Base-by-base conservation (phyloP, 2,888 invertebrate genomes). In the Lingula anatina region DNA sequence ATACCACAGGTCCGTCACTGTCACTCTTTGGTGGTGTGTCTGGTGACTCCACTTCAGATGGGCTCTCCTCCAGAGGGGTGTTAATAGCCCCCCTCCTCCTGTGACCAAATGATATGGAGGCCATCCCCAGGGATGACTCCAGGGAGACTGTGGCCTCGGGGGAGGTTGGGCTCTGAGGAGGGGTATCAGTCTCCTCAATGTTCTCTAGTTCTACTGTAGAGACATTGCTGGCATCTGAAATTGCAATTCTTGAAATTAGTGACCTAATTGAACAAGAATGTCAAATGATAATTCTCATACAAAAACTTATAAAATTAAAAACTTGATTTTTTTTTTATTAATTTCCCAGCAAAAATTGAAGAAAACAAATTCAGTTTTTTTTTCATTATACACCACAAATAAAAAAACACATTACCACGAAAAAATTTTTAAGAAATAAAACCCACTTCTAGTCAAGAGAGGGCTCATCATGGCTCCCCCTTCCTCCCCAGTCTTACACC, bases 401-500 rank as follows among this genome's bases (percentile, higher is more conserved):
- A n/a, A n/a, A n/a, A n/a, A n/a, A n/a, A n/a, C n/a, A n/a, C n/a
- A n/a, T n/a, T n/a, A n/a, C n/a, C n/a, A n/a, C n/a, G n/a, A n/a
- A n/a, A n/a, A n/a, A n/a, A n/a, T n/a, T n/a, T n/a, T n/a, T n/a
- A n/a, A n/a, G n/a, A n/a, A n/a, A n/a, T n/a, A n/a, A n/a, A n/a
- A n/a, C n/a, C n/a, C n/a, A n/a, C n/a, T n/a, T n/a, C n/a, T n/a
- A n/a, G n/a, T n/a, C n/a, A n/a, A n/a, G n/a, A n/a, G n/a, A n/a
- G n/a, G n/a, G n/a, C n/a, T n/a, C n/a, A n/a, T n/a, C n/a, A n/a
- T n/a, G n/a, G n/a, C n/a, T 24, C 64, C 63, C 46, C 73, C 73
- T 9, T 60, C 60, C 5, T 66, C 68, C 25, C 90, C 86, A 60
- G 88, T 83, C 71, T 87, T 85, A 78, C 96, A 96, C 54, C 86